Percentiles rank a stretch among this genome's conserved stretches.
Evolutionary conservation across 2,113 vertebrate species (phyloP).

Genomic region (Nothobranchius furzeri): DNA sequence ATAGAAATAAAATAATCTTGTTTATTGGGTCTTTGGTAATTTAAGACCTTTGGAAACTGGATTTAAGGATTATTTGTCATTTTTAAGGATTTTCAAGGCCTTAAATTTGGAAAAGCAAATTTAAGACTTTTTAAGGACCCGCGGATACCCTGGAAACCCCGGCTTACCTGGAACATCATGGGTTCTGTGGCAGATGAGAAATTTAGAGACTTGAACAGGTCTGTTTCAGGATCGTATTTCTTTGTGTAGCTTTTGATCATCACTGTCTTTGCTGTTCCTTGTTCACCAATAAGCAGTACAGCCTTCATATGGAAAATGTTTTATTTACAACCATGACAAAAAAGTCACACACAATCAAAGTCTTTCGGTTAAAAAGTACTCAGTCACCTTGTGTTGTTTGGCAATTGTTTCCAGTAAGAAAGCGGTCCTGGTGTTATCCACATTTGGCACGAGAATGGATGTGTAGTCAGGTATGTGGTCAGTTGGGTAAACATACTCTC

Average conservation of each 20-base stretch:
- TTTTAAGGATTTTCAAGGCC: no score
- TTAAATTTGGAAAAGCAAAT: no score
- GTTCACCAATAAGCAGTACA: constrained; percentile 90
- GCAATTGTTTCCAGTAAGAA: constrained; percentile 86
- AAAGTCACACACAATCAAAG: neutral
- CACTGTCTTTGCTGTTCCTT: constrained; percentile 92
- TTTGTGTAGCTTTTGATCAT: constrained; percentile 87
- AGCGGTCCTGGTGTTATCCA: constrained; percentile 87
- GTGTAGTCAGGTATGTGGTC: constrained; percentile 79
- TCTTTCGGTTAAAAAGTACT: neutral
- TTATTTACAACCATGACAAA: neutral
- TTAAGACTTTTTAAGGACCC: no score
- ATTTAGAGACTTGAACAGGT: constrained; percentile 84
- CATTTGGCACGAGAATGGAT: constrained; percentile 89
- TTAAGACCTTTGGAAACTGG: no score
- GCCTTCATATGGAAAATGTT: constrained; percentile 65
- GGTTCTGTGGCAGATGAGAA: constrained; percentile 92
- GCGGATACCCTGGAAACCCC: no score
- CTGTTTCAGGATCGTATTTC: constrained; percentile 85
- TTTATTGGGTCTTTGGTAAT: no score
- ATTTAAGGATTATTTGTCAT: no score
- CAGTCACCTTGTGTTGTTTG: constrained; percentile 86
- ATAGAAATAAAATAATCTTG: no score
- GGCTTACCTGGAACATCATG: constrained; percentile 87
- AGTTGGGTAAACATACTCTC: constrained; percentile 83